These are phyloP conservation scores for Florisuga fusca DNA, from an alignment of 2,797 vertebrate genomes.

Conservation along the genomic window DNA sequence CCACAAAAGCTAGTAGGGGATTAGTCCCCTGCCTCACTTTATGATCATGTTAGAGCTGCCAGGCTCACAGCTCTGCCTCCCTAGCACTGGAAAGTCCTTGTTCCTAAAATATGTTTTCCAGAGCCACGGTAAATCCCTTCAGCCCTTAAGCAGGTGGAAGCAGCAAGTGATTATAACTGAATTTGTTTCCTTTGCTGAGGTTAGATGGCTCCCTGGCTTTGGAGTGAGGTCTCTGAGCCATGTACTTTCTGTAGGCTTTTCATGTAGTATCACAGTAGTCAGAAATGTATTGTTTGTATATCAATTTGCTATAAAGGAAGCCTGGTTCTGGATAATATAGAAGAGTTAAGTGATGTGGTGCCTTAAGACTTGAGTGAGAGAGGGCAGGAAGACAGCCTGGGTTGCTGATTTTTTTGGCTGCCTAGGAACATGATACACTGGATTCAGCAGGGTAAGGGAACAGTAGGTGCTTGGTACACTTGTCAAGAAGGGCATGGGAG, in stretches of 20 bases:
- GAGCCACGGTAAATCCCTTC: not conserved
- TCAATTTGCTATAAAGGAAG: conserved; percentile 16
- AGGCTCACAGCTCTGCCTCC: conserved; percentile 29
- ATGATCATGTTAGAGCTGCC: not conserved
- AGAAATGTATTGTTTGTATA: conserved; percentile 15
- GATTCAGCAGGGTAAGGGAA: not conserved
- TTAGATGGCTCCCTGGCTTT: not conserved
- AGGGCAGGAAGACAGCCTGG: not conserved
- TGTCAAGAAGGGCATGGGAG: not conserved
- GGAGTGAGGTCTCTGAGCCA: not conserved
- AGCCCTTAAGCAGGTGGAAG: not conserved
- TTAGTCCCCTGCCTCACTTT: not conserved
- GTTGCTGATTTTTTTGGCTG: not conserved
- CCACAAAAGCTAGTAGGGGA: not conserved
- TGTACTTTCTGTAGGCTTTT: not conserved
- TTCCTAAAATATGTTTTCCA: not conserved
- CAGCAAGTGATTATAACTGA: not conserved
- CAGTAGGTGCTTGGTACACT: not conserved
- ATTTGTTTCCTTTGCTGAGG: conserved; percentile 18
- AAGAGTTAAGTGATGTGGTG: conserved; percentile 14
- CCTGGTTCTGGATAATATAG: not conserved
- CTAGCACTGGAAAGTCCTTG: not conserved
- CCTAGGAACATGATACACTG: not conserved
- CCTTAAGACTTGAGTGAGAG: not conserved
- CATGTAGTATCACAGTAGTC: not conserved